Percentiles rank a stretch among this genome's conserved stretches.
Evolutionary conservation across 1,140 invertebrate genomes (phyloP).

Genomic region (Drosophila melanogaster): Release_6_plus_ISO1_MT NT_033777.3:16194001-16194500

Average conservation of each 20-base stretch:
- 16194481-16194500: no score
- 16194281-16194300: conserved; percentile 30
- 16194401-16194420: conserved; percentile 18
- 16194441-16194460: not conserved
- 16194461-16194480: not conserved
- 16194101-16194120: conserved; percentile 45
- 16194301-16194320: conserved; percentile 16
- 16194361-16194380: conserved; percentile 12
- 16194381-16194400: conserved; percentile 59
- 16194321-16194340: conserved; percentile 6
- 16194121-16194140: conserved; percentile 64
- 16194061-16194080: conserved; percentile 69
- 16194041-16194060: conserved; percentile 56
- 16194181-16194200: conserved; percentile 26
- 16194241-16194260: not conserved
- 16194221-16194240: conserved; percentile 9
- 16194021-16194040: conserved; percentile 25
- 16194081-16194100: conserved; percentile 77
- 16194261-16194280: not conserved
- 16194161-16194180: conserved; percentile 20
- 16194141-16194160: conserved; percentile 2
- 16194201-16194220: conserved; percentile 11
- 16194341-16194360: conserved; percentile 25
- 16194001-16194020: conserved; percentile 30
- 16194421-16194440: not conserved